These are phyloP conservation scores for Pseudotriccus pelzelni DNA, from an alignment of 2,797 vertebrate genomes.

Conservation along the genomic window DNA sequence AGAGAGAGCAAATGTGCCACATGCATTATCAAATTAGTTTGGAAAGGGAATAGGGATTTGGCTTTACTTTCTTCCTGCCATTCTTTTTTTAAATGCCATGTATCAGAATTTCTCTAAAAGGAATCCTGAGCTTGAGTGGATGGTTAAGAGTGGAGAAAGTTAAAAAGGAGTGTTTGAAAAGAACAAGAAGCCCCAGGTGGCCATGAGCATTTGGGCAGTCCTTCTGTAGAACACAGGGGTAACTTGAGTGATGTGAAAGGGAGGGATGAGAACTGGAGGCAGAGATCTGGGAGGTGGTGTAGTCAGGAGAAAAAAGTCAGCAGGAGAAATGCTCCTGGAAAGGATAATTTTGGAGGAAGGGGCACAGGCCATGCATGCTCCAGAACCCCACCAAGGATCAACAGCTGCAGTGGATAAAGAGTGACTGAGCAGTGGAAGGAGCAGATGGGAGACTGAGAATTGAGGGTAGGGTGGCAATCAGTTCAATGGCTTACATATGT, in stretches of 20 bases:
- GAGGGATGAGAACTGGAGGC: neutral
- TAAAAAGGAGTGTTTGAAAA: neutral
- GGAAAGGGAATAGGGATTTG: neutral
- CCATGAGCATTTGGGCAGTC: neutral
- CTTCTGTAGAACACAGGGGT: neutral
- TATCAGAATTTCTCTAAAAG: neutral
- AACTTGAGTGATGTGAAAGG: neutral
- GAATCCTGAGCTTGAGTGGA: neutral
- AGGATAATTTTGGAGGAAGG: neutral
- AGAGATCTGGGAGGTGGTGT: neutral
- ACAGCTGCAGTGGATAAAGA: neutral
- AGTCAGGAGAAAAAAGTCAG: neutral
- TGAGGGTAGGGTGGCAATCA: neutral
- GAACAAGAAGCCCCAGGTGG: neutral
- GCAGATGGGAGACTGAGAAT: neutral
- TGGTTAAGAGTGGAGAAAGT: neutral
- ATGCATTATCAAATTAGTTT: neutral
- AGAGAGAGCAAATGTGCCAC: neutral
- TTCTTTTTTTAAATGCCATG: neutral
- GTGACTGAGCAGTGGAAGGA: neutral
- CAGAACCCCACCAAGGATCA: neutral
- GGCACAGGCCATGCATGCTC: neutral
- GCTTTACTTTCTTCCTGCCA: neutral
- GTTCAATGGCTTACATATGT: neutral
- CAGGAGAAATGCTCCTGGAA: neutral